These are phyloP conservation scores for Rhinophrynus dorsalis DNA, from an alignment of 2,797 vertebrate species.

Conservation along the genomic window DNA sequence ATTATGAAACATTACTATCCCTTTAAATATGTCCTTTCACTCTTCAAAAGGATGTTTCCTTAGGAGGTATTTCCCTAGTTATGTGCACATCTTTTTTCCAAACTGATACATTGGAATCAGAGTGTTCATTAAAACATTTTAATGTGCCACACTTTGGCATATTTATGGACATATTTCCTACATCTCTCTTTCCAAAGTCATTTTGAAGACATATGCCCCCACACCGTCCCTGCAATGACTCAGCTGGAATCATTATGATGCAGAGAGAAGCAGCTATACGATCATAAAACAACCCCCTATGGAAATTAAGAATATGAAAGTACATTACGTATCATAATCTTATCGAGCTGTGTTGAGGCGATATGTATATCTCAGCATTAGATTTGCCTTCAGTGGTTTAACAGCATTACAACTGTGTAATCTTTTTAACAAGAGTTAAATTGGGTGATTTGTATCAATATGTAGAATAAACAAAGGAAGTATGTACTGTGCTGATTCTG, in stretches of 20 bases:
- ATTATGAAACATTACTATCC: too few species aligned
- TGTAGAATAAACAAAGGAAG: background rate
- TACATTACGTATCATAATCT: conserved; percentile 2
- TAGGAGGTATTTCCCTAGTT: too few species aligned
- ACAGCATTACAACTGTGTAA: background rate
- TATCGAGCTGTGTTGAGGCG: conserved; percentile 5
- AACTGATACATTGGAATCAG: background rate
- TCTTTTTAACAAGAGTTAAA: conserved; percentile 4
- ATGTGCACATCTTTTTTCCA: background rate
- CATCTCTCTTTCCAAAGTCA: conserved; percentile 5
- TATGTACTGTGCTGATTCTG: background rate
- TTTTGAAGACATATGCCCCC: conserved; percentile 1
- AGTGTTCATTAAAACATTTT: background rate
- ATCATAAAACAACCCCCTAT: conserved; percentile 10
- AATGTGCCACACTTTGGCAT: background rate
- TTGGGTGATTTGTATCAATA: conserved; percentile 6
- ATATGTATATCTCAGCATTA: background rate
- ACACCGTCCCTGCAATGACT: background rate
- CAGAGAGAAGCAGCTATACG: background rate
- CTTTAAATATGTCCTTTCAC: too few species aligned
- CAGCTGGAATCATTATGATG: conserved; percentile 1
- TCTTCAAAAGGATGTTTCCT: too few species aligned
- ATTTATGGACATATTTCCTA: background rate
- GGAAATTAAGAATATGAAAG: conserved; percentile 18
- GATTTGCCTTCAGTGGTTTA: background rate